Base-by-base conservation (phyloP, 2,113 vertebrate species). In the zebrafish (Danio rerio) region DNA sequence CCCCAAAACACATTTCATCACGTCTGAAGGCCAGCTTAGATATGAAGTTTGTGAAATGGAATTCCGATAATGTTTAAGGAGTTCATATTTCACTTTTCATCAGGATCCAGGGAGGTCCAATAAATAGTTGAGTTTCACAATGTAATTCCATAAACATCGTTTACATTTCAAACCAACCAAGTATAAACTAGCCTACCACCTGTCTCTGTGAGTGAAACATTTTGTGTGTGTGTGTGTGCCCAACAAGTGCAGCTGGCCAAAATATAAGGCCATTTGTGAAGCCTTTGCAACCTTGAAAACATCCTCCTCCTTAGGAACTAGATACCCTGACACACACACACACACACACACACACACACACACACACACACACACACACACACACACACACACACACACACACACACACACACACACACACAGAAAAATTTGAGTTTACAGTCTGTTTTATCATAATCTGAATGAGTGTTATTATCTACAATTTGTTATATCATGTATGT, bases 231-330 rank as follows among this genome's bases (percentile, higher is more conserved):
- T 71, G 20, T 71, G 55, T 21, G 18, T 77, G 50, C 18, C 58
- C 43, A 62, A 61, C 62, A 66, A 53, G 12, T 62, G 56, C 72
- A 63, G 77, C 62, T 65, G 11, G 49, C 11, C 18, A 15, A 78
- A 43, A 59, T 58, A 62, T 72, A 55, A 81, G 42, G 45, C 56
- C 80, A 82, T 81, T 62, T 81, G 80, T 63, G 31, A 74, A 77
- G 75, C 21, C 49, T 82, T 4, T 63, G 31, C 47, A 82, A 66
- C 42, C 49, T 62, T 52, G 43, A 56, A 45, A 43, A 73, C 71
- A 63, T 16, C 16, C 16, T 40, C 16, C 55, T 13, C 9, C 47
- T 73, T 18, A 55, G 15, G 40, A 52, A 76, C 18, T 4, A 76
- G 42, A 63, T 47, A 77, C 7, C 43, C 12, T 18, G 31, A 2